These are phyloP conservation scores for Budorcas taxicolor DNA, from an alignment of 2,113 vertebrate genomes.

Conservation along the genomic window DNA sequence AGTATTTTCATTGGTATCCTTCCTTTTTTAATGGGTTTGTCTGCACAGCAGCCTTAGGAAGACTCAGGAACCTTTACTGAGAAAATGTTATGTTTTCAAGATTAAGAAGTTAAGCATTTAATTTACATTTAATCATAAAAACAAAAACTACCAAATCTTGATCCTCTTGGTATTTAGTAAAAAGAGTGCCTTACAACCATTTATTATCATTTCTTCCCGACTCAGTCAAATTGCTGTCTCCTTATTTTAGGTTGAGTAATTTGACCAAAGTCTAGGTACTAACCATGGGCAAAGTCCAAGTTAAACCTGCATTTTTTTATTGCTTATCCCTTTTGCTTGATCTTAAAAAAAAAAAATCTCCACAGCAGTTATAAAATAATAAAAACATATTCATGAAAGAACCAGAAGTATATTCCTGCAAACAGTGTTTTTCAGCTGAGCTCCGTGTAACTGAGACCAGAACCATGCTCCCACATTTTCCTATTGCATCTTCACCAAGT, in stretches of 20 bases:
- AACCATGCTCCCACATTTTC: neutral
- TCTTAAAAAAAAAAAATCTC: neutral
- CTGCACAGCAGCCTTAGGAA: neutral
- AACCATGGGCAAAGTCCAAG: neutral
- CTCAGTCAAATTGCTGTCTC: neutral
- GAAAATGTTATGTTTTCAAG: neutral
- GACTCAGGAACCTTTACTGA: neutral
- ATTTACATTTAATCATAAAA: neutral
- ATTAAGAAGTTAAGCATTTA: conserved; percentile 8
- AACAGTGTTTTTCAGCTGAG: neutral
- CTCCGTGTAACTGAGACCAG: neutral
- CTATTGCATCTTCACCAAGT: no score
- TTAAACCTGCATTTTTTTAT: conserved; percentile 4
- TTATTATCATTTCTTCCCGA: conserved; percentile 6
- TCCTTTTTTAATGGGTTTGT: neutral
- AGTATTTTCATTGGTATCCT: neutral
- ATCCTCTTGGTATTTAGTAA: neutral
- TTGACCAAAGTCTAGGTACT: conserved; percentile 2
- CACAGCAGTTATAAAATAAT: neutral
- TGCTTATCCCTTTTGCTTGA: neutral
- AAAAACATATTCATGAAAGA: neutral
- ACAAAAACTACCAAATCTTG: neutral
- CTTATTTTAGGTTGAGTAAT: neutral
- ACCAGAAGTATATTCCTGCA: neutral
- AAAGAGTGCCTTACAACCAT: neutral